Base-by-base conservation (phyloP, 1,140 invertebrate species). In the Megalopta genalis region DNA sequence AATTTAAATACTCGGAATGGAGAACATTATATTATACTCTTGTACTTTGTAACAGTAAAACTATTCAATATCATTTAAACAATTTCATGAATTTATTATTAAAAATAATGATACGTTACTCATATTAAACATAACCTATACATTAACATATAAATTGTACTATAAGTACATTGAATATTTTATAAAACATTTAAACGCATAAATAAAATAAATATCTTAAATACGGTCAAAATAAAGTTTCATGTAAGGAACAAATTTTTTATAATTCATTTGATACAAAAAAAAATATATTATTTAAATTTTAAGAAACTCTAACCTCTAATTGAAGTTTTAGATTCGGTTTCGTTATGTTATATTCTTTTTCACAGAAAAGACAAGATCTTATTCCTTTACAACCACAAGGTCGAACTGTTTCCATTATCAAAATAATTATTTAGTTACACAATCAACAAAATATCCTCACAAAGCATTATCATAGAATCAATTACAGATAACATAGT, bases 361-460 rank as follows among this genome's bases (percentile, higher is more conserved):
- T 91, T 93, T 98, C 97, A 93, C 98, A 99, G 80, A 96, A 90
- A 46, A 98, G 93, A 93, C 98, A 99, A 16, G 97, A 97, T 81
- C 98, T 94, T 82, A 97, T 96, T 16, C 98, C 98, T 94, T 99
- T 99, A 90, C 98, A 99, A 27, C 97, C 97, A 93, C 98, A 99
- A 1, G 95, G 94, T 68, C 96, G 92, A 54, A 95, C 93, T 80
- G 94, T 95, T 87, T 96, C 95, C 95, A 96, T 97, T 80, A 81
- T 21, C 27, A 12, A 23, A 77, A 2, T 37, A 60, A 69, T 25
- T 49, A 46, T 52, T 6, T 14, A 32, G 8, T 39, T n/a, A 7
- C n/a, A 9, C 21, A n/a, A 7, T 57, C n/a, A 18, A 52, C 4
- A n/a, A 57, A 57, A 57, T 6, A 52, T 18, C 6, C n/a, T n/a